phyloP scores from a whole-genome alignment of 2,113 vertebrate species.

The Chinchilla lanigera region DNA sequence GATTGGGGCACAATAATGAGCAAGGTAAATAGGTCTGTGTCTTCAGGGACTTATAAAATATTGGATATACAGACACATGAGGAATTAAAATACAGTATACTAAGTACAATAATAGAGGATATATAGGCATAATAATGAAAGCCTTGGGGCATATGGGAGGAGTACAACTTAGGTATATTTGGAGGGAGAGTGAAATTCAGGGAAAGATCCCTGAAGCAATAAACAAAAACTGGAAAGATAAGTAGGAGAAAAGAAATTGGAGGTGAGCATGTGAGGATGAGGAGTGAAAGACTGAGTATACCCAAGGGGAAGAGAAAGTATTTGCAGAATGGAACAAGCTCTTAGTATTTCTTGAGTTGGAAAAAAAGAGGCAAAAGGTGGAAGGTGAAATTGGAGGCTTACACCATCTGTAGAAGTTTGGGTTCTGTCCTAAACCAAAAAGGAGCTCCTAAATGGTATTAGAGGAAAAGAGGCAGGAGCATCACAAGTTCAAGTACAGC shows the following conservation, averaged over 20 bases:
- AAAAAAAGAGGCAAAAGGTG: not conserved
- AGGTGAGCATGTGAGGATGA: not conserved
- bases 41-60: not conserved
- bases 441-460: not conserved
- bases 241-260: not conserved
- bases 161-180: not conserved
- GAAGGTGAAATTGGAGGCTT: not conserved
- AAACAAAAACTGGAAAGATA: not conserved
- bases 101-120: not conserved
- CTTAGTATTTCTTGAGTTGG: not conserved
- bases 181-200: not conserved
- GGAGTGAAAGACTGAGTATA: not conserved
- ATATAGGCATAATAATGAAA: not conserved
- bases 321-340: not conserved
- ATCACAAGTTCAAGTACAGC: not conserved
- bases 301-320: not conserved
- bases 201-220: not conserved
- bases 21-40: not conserved
- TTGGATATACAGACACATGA: not conserved
- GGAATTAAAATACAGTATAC: not conserved
- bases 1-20: not conserved
- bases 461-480: not conserved
- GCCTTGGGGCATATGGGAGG: not conserved
- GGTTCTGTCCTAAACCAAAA: not conserved
- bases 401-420: not conserved